Evolutionary conservation across 2,113 vertebrate genomes (phyloP), one percentile per base, ranked within the genome.

Genomic region (Thunnus maccoyii): DNA sequence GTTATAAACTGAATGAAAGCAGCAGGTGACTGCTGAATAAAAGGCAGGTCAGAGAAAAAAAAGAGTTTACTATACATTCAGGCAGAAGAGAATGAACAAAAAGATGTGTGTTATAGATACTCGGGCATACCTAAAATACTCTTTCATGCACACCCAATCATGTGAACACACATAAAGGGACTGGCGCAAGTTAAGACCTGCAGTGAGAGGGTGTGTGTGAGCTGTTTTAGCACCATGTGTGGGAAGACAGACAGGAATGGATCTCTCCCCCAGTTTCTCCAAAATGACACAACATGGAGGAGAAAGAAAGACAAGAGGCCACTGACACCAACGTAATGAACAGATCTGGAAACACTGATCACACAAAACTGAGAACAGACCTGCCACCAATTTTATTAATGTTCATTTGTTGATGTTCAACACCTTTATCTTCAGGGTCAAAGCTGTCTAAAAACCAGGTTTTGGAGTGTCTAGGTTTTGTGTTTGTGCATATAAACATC

Each of bases 151-250:
- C 69, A 83, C 44, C 7, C 61, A 79, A 27, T 82, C 70, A 54
- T 60, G 57, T 57, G 67, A 16, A 27, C 52, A 44, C 70, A 80
- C 50, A 77, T 41, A 61, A 47, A 75, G 4, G 48, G 44, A 14
- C 63, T 1, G 44, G 50, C 2, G 76, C 91, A 91, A 63, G 92
- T 90, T 82, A 8, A 63, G 75, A 89, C 91, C 61, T 92, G 93
- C 81, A 86, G 79, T 30, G 22, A 30, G 65, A 72, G 70, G 77
- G 89, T 62, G 85, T 72, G 77, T 74, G 71, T 58, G 66, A 80
- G 56, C 63, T 32, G 14, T 74, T 87, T 72, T 48, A 73, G 68
- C 56, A 52, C 32, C 20, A n/a, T 66, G 50, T 72, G 83, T 76
- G 60, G 77, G 80, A 86, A 71, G 47, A 76, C 61, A 72, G 73